These are phyloP conservation scores for Otocyon megalotis DNA, from an alignment of 2,113 vertebrate genomes.

Conservation along the genomic window DNA sequence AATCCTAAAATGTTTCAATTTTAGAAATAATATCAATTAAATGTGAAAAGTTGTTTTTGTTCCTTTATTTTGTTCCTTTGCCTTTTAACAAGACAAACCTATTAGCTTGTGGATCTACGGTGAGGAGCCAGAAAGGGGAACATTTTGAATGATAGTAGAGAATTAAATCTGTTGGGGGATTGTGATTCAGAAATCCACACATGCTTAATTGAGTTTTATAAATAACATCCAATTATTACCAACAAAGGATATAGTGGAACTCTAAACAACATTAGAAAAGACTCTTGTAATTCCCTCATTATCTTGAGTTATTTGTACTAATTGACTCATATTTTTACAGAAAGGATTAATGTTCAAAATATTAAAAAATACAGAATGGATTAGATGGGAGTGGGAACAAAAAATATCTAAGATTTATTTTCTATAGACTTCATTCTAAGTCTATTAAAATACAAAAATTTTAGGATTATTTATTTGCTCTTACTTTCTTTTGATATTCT, in stretches of 20 bases:
- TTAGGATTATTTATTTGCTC: background rate
- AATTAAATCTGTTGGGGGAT: background rate
- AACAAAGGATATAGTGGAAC: background rate
- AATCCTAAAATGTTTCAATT: background rate
- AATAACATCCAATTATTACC: background rate
- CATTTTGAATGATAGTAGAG: background rate
- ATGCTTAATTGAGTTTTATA: conserved; percentile 7
- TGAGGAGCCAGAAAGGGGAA: background rate
- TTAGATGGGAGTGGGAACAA: background rate
- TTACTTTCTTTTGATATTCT: background rate
- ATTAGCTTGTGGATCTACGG: background rate
- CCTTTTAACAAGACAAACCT: background rate
- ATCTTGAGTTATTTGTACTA: conserved; percentile 19
- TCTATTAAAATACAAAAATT: background rate
- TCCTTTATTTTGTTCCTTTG: background rate
- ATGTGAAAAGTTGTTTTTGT: background rate
- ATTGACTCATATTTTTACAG: background rate
- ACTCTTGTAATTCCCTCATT: background rate
- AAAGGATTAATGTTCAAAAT: conserved; percentile 29
- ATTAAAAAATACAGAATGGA: background rate
- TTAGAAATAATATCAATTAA: background rate
- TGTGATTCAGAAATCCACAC: background rate
- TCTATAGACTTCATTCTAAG: conserved; percentile 2
- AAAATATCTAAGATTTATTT: conserved; percentile 34
- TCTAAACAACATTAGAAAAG: background rate